Conservation (phyloP, 1,140 invertebrate species). For the Calephelis virginiensis region DNA sequence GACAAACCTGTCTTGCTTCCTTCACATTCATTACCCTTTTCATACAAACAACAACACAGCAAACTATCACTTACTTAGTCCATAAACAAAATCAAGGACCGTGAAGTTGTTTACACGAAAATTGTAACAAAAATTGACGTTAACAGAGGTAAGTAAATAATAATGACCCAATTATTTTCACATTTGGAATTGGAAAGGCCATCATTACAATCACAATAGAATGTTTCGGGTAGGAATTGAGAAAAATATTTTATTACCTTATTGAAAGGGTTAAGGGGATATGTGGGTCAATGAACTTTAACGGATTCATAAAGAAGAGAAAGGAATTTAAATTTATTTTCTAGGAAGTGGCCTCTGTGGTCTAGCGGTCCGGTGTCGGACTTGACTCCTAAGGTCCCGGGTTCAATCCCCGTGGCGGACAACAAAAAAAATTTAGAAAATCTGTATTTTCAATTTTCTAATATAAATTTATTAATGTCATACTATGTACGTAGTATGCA, state of each 20-base stretch:
- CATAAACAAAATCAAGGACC: conserved; percentile 10
- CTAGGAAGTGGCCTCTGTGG: too few relatives aligned
- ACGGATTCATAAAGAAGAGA: neutral
- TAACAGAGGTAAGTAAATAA: conserved; percentile 40
- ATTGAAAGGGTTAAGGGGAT: conserved; percentile 9
- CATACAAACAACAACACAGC: too few relatives aligned
- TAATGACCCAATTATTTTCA: conserved; percentile 58
- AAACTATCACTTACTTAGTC: neutral
- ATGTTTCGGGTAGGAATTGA: conserved; percentile 6
- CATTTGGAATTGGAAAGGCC: conserved; percentile 48
- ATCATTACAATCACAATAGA: conserved; percentile 46
- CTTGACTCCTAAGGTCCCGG: too few relatives aligned
- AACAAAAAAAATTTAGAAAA: too few relatives aligned
- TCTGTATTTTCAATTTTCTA: too few relatives aligned
- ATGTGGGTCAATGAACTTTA: conserved; percentile 1
- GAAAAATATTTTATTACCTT: conserved; percentile 10
- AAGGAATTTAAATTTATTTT: too few relatives aligned
- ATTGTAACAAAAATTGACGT: conserved; percentile 30
- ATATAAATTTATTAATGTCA: too few relatives aligned
- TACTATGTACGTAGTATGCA: too few relatives aligned
- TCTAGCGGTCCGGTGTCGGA: too few relatives aligned
- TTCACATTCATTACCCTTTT: too few relatives aligned
- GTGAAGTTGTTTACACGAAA: conserved; percentile 32
- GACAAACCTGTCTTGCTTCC: too few relatives aligned
- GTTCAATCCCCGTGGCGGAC: too few relatives aligned